Evolutionary conservation across 2,113 vertebrate genomes (phyloP).

Genomic region (Pitta sordida): DNA sequence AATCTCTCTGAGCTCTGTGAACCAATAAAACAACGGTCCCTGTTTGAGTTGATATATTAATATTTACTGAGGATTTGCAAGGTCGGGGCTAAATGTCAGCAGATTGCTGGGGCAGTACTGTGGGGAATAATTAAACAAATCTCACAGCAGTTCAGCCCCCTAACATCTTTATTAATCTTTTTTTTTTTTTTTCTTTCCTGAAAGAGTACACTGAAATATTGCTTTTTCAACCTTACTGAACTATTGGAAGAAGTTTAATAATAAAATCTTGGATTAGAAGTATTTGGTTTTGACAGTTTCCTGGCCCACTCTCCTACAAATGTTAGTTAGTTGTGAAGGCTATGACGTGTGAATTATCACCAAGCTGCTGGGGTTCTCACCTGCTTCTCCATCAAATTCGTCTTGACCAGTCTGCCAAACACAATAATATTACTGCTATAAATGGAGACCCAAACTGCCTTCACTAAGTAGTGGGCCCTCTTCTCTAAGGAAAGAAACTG

Average conservation of each 20-base stretch:
- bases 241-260: conserved; percentile 61
- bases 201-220: conserved; percentile 47
- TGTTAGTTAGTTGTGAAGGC: conserved; percentile 41
- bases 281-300: conserved; percentile 56
- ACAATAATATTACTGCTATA: conserved; percentile 19
- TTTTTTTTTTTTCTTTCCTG: not conserved
- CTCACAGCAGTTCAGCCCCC: conserved; percentile 85
- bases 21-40: conserved; percentile 79
- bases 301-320: conserved; percentile 41
- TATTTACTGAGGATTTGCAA: conserved; percentile 90
- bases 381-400: conserved; percentile 62
- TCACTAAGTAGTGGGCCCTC: not conserved
- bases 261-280: conserved; percentile 48
- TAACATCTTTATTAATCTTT: conserved; percentile 86
- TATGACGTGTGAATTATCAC: conserved; percentile 70
- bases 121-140: conserved; percentile 84
- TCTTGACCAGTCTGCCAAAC: conserved; percentile 50
- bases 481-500: not conserved
- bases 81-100: conserved; percentile 86
- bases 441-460: not conserved
- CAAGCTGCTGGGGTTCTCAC: conserved; percentile 63
- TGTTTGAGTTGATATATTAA: conserved; percentile 86
- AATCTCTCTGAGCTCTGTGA: conserved; percentile 78
- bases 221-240: conserved; percentile 57
- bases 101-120: conserved; percentile 86